Conservation (phyloP, 2,797 vertebrate species). For the Myotis myotis region DNA sequence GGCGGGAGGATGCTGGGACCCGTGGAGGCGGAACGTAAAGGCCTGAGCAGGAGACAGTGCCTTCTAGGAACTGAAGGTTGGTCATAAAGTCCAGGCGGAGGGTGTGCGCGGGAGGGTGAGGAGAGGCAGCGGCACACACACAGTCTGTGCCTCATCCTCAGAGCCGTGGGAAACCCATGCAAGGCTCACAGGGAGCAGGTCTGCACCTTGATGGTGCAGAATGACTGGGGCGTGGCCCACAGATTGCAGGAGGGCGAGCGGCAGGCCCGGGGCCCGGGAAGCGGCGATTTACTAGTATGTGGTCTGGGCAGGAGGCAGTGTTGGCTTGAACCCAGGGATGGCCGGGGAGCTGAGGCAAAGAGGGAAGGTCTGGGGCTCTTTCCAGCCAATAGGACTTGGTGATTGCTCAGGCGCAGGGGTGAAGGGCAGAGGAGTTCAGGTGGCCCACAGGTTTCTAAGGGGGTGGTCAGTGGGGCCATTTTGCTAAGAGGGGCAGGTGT, state of each 20-base stretch:
- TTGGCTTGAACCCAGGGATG: background rate
- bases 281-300: background rate
- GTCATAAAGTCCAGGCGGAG: background rate
- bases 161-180: background rate
- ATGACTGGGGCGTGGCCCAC: background rate
- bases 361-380: background rate
- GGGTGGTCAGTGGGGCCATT: background rate
- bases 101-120: background rate
- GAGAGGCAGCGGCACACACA: background rate
- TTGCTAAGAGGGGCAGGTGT: background rate
- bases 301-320: background rate
- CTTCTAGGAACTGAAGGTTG: slow-evolving; percentile 59
- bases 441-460: background rate
- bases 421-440: background rate
- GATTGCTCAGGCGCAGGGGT: background rate
- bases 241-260: background rate
- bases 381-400: background rate
- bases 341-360: background rate
- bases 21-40: background rate
- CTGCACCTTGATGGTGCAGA: background rate
- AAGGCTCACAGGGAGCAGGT: background rate
- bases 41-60: background rate
- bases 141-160: background rate
- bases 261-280: too few relatives aligned
- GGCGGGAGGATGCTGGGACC: background rate